Base-by-base conservation (phyloP, 2,113 vertebrate species). In the Sturnira hondurensis region DNA sequence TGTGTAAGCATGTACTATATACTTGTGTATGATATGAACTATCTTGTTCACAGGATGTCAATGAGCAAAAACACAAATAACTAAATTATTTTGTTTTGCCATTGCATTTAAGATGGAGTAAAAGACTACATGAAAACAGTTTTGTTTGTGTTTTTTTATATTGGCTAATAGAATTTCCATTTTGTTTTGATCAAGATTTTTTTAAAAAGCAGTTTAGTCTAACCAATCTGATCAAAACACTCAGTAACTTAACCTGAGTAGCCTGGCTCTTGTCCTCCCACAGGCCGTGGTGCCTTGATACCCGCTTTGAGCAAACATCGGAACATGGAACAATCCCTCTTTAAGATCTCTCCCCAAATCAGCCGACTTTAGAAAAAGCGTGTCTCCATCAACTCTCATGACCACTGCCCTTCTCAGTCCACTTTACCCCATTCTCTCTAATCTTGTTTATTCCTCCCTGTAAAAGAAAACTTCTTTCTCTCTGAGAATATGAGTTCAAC, bases 51-150 rank as follows among this genome's bases (percentile, higher is more conserved):
- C 38, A 43, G 0, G 45, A 33, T 81, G 7, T 56, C 20, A 24
- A 3, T 74, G 20, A 76, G 15, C 47, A 67, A 83, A 91, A 56
- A 4, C 16, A 45, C 17, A 36, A 56, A 93, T 5, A 65, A 4
- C 28, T 81, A 76, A 67, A 10, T 56, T 76, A 94, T 58, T 94
- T 73, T 54, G 36, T 52, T 31, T 87, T 71, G 3, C 17, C 22
- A 89, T 36, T 88, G 14, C 2, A 56, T 93, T 58, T 61, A 84
- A 54, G 11, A 38, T 12, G 5, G 58, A 70, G 50, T 56, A 63
- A 92, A 89, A 20, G 41, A 12, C 3, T 43, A 22, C 17, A 26
- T n/a, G n/a, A 73, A 91, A 61, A 61, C 52, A 2, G 4, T 56
- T 77, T 54, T 73, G 6, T 28, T 15, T 73, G 26, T 45, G 45